phyloP scores from a whole-genome alignment of 2,797 vertebrate genomes.

The Cercopithecus hamlyni region DNA sequence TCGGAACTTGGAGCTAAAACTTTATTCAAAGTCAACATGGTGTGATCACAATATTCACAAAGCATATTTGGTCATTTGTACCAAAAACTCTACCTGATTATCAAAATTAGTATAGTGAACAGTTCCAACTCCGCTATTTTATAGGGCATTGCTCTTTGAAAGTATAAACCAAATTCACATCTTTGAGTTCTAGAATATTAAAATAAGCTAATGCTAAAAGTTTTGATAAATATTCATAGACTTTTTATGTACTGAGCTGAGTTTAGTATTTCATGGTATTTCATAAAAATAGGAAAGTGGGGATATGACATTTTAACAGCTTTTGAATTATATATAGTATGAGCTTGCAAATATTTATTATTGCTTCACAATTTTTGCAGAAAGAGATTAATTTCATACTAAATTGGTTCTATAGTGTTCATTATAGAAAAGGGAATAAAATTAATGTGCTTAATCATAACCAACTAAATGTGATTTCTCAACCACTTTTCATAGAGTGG shows the following conservation, averaged over 20 bases:
- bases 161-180: background rate
- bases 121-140: background rate
- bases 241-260: background rate
- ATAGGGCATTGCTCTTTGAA: background rate
- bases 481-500: background rate
- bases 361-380: slow-evolving; percentile 17
- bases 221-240: slow-evolving; percentile 28
- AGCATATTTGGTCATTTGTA: background rate
- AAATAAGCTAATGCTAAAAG: background rate
- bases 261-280: background rate
- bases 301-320: background rate
- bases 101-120: background rate
- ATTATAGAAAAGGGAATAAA: slow-evolving; percentile 3
- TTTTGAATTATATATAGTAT: background rate
- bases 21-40: background rate
- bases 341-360: slow-evolving; percentile 19
- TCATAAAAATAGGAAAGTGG: background rate
- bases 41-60: background rate
- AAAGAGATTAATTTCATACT: background rate
- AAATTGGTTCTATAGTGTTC: slow-evolving; percentile 5
- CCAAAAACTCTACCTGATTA: background rate
- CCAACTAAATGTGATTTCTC: background rate
- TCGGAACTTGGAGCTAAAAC: slow-evolving; percentile 18
- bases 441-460: slow-evolving; percentile 30
- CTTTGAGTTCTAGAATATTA: background rate